Conservation (phyloP, 1,140 invertebrate species). For the Pantala flavescens region DNA sequence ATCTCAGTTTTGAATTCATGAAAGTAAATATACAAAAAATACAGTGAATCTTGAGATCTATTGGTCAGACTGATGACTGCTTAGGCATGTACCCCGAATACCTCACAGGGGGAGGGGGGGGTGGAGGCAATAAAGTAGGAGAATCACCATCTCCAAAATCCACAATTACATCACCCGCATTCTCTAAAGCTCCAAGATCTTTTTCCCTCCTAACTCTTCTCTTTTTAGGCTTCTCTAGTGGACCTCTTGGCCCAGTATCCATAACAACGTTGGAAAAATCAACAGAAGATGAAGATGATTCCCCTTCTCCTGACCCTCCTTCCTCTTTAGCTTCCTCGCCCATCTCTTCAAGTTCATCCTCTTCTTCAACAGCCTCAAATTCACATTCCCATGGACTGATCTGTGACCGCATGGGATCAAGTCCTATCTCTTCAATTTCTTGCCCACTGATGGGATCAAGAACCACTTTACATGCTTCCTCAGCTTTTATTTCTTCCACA, state of each 20-base stretch:
- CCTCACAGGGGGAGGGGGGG: constrained; percentile 5
- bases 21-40: background rate
- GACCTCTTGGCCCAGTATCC: background rate
- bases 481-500: constrained; percentile 55
- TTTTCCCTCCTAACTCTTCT: background rate
- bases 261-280: background rate
- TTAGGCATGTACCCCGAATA: constrained; percentile 16
- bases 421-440: background rate
- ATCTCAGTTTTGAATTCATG: constrained; percentile 2
- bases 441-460: constrained; percentile 32
- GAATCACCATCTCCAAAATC: constrained; percentile 15
- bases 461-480: constrained; percentile 56
- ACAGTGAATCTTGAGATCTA: background rate
- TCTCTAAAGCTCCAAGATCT: background rate
- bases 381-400: background rate
- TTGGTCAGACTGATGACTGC: constrained; percentile 19
- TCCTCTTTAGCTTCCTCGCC: background rate
- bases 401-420: background rate
- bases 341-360: background rate
- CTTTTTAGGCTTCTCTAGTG: background rate
- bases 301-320: background rate
- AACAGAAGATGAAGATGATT: background rate
- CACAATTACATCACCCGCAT: background rate
- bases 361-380: background rate
- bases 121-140: constrained; percentile 11